Conservation (phyloP, 2,797 vertebrate species). For the Poeciliopsis infans region DNA sequence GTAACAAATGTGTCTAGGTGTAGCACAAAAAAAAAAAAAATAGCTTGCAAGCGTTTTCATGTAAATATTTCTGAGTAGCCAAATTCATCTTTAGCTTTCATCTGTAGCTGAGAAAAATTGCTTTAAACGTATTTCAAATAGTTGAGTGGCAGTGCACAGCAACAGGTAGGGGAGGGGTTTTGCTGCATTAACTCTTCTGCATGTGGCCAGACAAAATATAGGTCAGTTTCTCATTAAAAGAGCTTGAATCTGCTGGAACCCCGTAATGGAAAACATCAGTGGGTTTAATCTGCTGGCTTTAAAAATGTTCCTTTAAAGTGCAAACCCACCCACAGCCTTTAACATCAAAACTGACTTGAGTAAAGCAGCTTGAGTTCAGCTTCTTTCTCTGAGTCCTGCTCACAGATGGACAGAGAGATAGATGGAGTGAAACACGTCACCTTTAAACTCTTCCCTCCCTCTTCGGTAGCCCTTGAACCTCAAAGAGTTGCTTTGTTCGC, state of each 20-base stretch:
- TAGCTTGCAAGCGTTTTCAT: not conserved
- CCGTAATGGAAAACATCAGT: not conserved
- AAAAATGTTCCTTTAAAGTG: not conserved
- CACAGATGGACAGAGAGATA: constrained; percentile 17
- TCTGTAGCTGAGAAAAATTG: not conserved
- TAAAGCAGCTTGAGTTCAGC: constrained; percentile 8
- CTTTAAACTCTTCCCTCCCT: constrained; percentile 66
- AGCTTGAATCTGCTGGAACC: not conserved
- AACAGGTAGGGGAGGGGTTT: not conserved
- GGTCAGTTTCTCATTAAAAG: not conserved
- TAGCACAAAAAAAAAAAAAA: too few relatives aligned
- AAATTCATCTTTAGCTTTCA: not conserved
- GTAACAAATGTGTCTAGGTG: not conserved
- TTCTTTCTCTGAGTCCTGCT: constrained; percentile 20
- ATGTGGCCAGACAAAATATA: not conserved
- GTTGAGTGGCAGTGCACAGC: not conserved
- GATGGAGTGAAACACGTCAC: constrained; percentile 63
- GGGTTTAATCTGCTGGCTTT: not conserved
- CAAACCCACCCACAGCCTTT: not conserved
- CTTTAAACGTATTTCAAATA: not conserved
- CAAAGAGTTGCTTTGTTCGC: constrained; percentile 69
- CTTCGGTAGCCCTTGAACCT: constrained; percentile 59
- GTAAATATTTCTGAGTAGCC: not conserved
- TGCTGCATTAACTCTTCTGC: not conserved
- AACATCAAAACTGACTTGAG: not conserved